These are phyloP conservation scores for Bryconaethiops microstoma DNA, from an alignment of 2,797 vertebrate species.

Conservation along the genomic window DNA sequence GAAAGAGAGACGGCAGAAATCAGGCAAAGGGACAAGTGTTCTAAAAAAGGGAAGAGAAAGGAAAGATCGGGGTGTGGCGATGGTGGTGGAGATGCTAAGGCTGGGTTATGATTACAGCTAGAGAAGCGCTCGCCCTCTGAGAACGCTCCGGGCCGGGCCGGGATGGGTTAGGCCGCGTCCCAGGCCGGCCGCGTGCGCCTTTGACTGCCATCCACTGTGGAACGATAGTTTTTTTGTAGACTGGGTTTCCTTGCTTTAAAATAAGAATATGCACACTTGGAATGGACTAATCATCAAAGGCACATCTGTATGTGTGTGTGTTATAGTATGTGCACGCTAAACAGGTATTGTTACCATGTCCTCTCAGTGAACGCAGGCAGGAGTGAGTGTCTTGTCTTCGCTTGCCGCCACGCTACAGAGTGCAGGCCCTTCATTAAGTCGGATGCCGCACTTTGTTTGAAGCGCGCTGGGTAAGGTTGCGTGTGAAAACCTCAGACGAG, in stretches of 20 bases:
- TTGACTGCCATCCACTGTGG: conserved; percentile 20
- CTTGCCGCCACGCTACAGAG: conserved; percentile 20
- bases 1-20: conserved; percentile 46
- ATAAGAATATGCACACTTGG: background rate
- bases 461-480: conserved; percentile 22
- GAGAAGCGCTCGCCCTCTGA: conserved; percentile 23
- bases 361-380: conserved; percentile 20
- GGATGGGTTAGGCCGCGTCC: background rate
- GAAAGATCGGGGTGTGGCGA: conserved; percentile 42
- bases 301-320: conserved; percentile 21
- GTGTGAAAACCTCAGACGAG: conserved; percentile 38
- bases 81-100: conserved; percentile 36
- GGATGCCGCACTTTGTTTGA: conserved; percentile 40
- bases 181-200: conserved; percentile 5
- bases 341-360: conserved; percentile 5
- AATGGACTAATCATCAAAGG: conserved; percentile 8
- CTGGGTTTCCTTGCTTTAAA: conserved; percentile 5
- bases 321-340: conserved; percentile 22
- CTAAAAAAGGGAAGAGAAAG: conserved; percentile 34
- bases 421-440: conserved; percentile 31
- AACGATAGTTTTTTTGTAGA: background rate
- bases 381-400: conserved; percentile 42
- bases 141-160: conserved; percentile 8
- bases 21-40: conserved; percentile 33
- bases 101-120: conserved; percentile 51